Base-by-base conservation (phyloP, 2,797 vertebrate species). In the Acrossocheilus fasciatus region DNA sequence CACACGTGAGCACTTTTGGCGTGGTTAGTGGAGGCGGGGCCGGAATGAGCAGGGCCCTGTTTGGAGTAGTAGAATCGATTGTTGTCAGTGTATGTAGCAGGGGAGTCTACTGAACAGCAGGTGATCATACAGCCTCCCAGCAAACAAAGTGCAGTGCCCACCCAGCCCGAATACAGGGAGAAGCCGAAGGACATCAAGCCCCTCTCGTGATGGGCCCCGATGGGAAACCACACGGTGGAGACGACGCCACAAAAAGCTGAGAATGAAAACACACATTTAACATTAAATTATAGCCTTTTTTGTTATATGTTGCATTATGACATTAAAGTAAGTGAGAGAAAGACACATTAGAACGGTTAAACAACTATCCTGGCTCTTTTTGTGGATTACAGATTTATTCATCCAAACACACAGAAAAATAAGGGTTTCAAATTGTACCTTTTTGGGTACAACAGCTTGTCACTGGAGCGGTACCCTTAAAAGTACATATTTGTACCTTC, bases 1-100 rank as follows among this genome's bases (percentile, higher is more conserved):
- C 95, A 99, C 87, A 99, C 98, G 2, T 99, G 97, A 8, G 98
- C 98, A 1, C 97, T 99, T 93, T 99, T 99, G 86, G 98, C 98
- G 0, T 99, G 98, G 89, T 97, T 98, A 0, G 90, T 87, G 66
- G 94, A 82, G 57, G 92, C 14, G 0, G 91, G 78, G 76, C 95
- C 93, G 66, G 96, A 94, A 80, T 77, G 85, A 89, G 91, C 92
- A 26, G 88, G 89, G 0, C 95, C 93, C 73, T 95, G 94, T 2
- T 98, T 98, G 82, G 97, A 96, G 57, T 97, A 98, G 95, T 99
- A 99, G 95, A 98, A 98, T 36, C 96, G 96, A 88, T 97, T 97
- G 93, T 97, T 97, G 88, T 99, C 97, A 12, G 96, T 96, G 57
- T 97, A 97, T 0, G 96, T 87, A 90, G 93, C 95, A 9, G 97